Evolutionary conservation across 2,113 vertebrate genomes (phyloP).

Genomic region (Cyanoramphus novaezelandiae): DNA sequence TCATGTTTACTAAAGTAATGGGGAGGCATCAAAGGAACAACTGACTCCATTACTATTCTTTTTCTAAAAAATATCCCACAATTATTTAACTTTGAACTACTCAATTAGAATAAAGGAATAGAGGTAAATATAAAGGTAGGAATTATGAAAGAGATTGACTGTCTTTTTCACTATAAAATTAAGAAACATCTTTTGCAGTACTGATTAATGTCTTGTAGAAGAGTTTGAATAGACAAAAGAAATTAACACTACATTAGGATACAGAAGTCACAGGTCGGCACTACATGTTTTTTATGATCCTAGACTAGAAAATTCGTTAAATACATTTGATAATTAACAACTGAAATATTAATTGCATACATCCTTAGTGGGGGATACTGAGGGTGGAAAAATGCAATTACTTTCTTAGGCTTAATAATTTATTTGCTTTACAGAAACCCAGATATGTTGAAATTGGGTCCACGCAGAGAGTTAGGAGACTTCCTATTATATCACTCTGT

Average conservation of each 20-base stretch:
- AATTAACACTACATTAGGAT: neutral
- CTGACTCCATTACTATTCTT: neutral
- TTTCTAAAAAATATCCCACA: neutral
- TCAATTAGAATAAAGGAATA: neutral
- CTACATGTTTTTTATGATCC: neutral
- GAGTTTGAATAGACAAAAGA: neutral
- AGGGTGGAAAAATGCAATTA: neutral
- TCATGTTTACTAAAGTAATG: neutral
- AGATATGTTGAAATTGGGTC: neutral
- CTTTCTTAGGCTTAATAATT: neutral
- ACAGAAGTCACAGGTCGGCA: neutral
- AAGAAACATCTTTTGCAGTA: neutral
- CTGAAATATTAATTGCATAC: neutral
- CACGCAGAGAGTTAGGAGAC: neutral
- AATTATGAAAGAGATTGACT: neutral
- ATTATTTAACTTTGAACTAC: neutral
- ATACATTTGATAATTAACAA: neutral
- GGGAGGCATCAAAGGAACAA: neutral
- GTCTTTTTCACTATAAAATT: neutral
- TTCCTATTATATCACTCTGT: neutral
- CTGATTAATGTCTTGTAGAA: neutral
- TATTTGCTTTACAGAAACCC: neutral
- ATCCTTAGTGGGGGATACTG: neutral
- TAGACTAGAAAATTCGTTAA: neutral
- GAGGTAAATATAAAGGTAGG: neutral